phyloP scores from a whole-genome alignment of 2,113 vertebrate species.

The Indri indri region DNA sequence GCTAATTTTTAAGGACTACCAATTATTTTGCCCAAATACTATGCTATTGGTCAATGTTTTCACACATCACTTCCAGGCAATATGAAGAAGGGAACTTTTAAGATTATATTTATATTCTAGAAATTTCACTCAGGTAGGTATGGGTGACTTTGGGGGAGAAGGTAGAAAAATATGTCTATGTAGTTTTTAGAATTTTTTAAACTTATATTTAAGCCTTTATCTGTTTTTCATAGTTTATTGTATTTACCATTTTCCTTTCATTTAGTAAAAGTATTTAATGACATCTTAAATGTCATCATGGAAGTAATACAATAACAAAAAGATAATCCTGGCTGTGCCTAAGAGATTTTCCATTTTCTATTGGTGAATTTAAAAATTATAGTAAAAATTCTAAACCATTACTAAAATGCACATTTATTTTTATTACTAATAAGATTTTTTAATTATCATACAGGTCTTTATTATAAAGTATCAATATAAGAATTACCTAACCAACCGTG shows the following conservation, averaged over 20 bases:
- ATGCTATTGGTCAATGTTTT: neutral
- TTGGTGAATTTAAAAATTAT: slow-evolving; percentile 38
- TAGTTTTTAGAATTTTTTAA: slow-evolving; percentile 21
- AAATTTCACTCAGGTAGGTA: neutral
- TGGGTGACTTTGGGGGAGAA: neutral
- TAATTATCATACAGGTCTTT: neutral
- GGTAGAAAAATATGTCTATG: neutral
- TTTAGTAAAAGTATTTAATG: slow-evolving; percentile 48
- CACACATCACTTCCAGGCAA: neutral
- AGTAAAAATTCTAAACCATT: neutral
- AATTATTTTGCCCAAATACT: neutral
- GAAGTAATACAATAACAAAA: slow-evolving; percentile 54
- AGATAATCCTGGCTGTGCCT: neutral
- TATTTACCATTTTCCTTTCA: slow-evolving; percentile 49
- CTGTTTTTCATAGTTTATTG: neutral
- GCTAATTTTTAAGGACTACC: neutral
- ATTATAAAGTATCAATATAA: neutral
- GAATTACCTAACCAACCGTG: neutral
- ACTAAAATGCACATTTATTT: slow-evolving; percentile 25
- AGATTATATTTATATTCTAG: neutral
- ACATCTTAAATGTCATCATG: slow-evolving; percentile 39
- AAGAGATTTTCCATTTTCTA: slow-evolving; percentile 22
- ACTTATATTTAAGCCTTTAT: neutral
- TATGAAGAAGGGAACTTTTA: neutral
- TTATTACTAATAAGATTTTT: slow-evolving; percentile 4